phyloP scores from a whole-genome alignment of 2,888 invertebrate genomes.

The Ectemnius cavifrons region DNA sequence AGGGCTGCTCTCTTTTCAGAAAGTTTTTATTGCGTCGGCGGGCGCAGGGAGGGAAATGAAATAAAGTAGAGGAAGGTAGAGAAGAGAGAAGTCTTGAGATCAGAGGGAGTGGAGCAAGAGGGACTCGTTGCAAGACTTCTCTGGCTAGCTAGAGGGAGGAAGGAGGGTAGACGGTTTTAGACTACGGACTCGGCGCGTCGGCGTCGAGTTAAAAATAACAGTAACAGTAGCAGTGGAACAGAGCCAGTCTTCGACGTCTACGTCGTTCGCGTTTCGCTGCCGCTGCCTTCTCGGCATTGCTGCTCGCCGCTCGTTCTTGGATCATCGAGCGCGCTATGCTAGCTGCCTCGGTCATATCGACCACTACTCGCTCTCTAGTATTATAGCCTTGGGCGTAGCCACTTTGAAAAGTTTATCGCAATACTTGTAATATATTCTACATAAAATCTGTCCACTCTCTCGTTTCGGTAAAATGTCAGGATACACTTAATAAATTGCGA shows the following conservation, averaged over 20 bases:
- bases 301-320: constrained; percentile 32
- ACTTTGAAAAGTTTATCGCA: constrained; percentile 19
- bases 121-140: constrained; percentile 36
- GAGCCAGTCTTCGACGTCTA: constrained; percentile 66
- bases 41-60: constrained; percentile 18
- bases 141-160: constrained; percentile 54
- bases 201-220: constrained; percentile 78
- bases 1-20: too few relatives aligned
- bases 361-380: constrained; percentile 29
- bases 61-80: constrained; percentile 8
- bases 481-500: background rate
- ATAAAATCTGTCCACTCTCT: background rate
- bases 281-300: constrained; percentile 39
- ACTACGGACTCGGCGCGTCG: constrained; percentile 75
- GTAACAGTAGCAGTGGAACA: constrained; percentile 69
- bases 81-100: constrained; percentile 18
- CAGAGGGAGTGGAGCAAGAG: constrained; percentile 14
- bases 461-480: background rate
- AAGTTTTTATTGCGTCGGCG: background rate
- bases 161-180: constrained; percentile 75
- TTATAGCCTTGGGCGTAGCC: constrained; percentile 31
- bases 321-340: constrained; percentile 27
- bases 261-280: constrained; percentile 51
- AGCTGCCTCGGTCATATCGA: constrained; percentile 44
- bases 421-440: background rate